These are phyloP conservation scores for Rhinogobius similis DNA, from an alignment of 2,113 vertebrate species.

Conservation along the genomic window DNA sequence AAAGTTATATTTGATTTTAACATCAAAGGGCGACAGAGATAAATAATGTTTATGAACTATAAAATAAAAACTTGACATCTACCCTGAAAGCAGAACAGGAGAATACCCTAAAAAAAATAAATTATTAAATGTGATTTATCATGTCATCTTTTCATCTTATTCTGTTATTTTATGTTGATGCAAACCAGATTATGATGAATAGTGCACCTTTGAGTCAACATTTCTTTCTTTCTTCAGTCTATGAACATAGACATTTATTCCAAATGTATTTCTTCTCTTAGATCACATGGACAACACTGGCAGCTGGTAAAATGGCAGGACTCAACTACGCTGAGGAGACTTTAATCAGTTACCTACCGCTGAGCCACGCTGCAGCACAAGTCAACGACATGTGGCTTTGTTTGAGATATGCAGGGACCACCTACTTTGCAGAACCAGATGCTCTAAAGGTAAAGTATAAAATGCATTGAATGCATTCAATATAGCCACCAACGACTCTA, in stretches of 20 bases:
- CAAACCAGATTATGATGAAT: no score
- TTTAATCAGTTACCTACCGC: constrained; percentile 73
- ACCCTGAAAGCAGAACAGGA: no score
- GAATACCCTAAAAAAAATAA: no score
- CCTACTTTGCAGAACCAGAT: constrained; percentile 78
- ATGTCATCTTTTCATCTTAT: no score
- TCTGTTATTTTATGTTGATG: no score
- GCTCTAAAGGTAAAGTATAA: constrained; percentile 75
- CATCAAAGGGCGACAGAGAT: no score
- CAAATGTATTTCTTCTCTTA: constrained; percentile 22
- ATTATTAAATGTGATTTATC: no score
- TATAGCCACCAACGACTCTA: background rate
- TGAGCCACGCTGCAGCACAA: constrained; percentile 81
- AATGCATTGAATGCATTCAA: background rate
- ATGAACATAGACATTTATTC: background rate
- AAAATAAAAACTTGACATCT: no score
- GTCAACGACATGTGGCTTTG: constrained; percentile 78
- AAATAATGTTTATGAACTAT: no score
- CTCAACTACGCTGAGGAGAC: constrained; percentile 39
- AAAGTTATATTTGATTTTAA: no score
- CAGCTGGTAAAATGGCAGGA: constrained; percentile 2
- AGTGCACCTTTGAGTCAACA: background rate
- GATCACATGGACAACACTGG: constrained; percentile 74
- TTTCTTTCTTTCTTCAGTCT: background rate
- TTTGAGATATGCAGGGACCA: constrained; percentile 55